Conservation (phyloP, 1,140 invertebrate genomes). For the Pachypsylla venusta region DNA sequence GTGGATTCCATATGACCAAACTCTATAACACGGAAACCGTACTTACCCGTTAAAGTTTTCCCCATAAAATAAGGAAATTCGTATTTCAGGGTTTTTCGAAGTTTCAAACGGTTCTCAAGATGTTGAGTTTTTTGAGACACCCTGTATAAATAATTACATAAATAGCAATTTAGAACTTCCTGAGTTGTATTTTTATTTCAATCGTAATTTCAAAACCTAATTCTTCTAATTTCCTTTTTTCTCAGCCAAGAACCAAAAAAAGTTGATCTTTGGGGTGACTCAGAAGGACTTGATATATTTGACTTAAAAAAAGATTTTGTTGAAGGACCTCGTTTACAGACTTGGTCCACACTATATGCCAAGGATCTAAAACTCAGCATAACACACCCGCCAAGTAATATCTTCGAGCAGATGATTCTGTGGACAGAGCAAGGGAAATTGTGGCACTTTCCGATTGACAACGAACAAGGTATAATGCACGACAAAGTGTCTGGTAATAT, state of each 20-base stretch:
- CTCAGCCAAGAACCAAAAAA: slow-evolving; percentile 13
- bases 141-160: too few species aligned
- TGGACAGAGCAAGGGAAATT: slow-evolving; percentile 91
- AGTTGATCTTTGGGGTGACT: slow-evolving; percentile 14
- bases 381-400: slow-evolving; percentile 62
- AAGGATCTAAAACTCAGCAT: slow-evolving; percentile 46
- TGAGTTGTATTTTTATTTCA: too few species aligned
- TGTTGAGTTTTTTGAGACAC: too few species aligned
- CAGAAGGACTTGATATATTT: slow-evolving; percentile 21
- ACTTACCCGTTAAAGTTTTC: too few species aligned
- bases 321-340: slow-evolving; percentile 35
- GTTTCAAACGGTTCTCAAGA: too few species aligned
- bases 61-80: too few species aligned
- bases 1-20: too few species aligned
- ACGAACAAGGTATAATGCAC: slow-evolving; percentile 88
- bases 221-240: slow-evolving; percentile 13
- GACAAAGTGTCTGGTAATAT: too few species aligned
- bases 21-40: too few species aligned
- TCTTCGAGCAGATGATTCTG: slow-evolving; percentile 80
- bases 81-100: too few species aligned
- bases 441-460: slow-evolving; percentile 95
- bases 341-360: slow-evolving; percentile 49
- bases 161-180: too few species aligned
- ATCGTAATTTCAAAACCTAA: too few species aligned
- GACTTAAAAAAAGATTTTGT: slow-evolving; percentile 28